Evolutionary conservation across 2,113 vertebrate species (phyloP), one percentile per base, ranked within the genome.

Genomic region (Caloenas nicobarica): DNA sequence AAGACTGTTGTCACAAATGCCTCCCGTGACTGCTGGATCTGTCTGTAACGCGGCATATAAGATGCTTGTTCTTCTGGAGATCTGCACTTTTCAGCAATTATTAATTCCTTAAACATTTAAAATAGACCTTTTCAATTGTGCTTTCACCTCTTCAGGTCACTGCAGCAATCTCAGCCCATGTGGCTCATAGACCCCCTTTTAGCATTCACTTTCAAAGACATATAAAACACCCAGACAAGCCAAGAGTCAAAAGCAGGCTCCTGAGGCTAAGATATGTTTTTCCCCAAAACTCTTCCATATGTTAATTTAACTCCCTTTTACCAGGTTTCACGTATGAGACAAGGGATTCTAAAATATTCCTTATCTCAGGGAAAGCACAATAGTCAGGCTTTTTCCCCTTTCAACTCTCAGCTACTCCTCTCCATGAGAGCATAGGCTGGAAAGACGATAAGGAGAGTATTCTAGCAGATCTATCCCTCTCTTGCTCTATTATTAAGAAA

Each of bases 1-100:
- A 97, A 96, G 96, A 91, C 79, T 96, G 93, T 92, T 97, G 97
- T 93, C 96, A 97, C 86, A 94, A 93, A 97, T 91, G 95, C 94
- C 96, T 96, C 94, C 78, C 85, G 31, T 65, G 90, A 96, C 89
- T 90, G 91, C 89, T 22, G 6, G 90, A 94, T 93, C 93, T 94
- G 91, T 90, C 96, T 92, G 65, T 77, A 93, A 84, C 46, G n/a
- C 0, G 29, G 76, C 89, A 88, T 79, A 86, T 72, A 93, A 96
- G 72, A 94, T 73, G 87, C 78, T 83, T 83, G 51, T 87, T 93
- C 93, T 92, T 92, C 83, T 61, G 86, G 28, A 50, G 89, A 92
- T 60, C 72, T 94, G 86, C 89, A 87, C 93, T 96, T 97, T 93
- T 89, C 79, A 79, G 66, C 86, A 79, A 96, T 95, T 96, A 96